phyloP scores from a whole-genome alignment of 2,113 vertebrate genomes.

The Pedionomus torquatus region DNA sequence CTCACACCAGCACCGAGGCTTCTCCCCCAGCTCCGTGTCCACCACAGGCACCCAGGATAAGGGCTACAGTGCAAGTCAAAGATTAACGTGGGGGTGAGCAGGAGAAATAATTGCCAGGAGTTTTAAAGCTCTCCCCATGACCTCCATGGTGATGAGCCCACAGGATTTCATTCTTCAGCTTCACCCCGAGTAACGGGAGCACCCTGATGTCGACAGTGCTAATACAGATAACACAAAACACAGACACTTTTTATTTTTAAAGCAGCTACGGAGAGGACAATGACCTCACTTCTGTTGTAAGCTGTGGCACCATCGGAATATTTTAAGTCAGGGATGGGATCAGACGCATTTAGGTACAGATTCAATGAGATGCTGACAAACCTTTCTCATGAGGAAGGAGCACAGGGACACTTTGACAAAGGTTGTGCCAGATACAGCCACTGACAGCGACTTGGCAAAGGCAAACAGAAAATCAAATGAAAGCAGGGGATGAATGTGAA shows the following conservation, averaged over 20 bases:
- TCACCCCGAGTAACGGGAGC: not conserved
- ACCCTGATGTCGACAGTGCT: not conserved
- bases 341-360: not conserved
- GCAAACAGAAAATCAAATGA: not conserved
- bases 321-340: not conserved
- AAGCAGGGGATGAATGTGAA: not conserved
- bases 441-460: not conserved
- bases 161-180: not conserved
- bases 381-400: not conserved
- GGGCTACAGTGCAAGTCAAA: not conserved
- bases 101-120: not conserved
- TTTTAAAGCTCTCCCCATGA: not conserved
- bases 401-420: not conserved
- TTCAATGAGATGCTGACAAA: not conserved
- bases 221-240: not conserved
- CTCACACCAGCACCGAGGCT: not conserved
- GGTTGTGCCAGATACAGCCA: not conserved
- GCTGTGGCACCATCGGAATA: not conserved
- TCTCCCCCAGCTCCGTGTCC: not conserved
- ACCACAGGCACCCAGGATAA: accelerated
- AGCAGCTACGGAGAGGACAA: not conserved
- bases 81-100: not conserved
- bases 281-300: not conserved
- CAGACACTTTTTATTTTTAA: not conserved
- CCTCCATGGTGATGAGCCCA: not conserved